Conservation (phyloP, 2,888 invertebrate genomes). For the Brenthis hecate region DNA sequence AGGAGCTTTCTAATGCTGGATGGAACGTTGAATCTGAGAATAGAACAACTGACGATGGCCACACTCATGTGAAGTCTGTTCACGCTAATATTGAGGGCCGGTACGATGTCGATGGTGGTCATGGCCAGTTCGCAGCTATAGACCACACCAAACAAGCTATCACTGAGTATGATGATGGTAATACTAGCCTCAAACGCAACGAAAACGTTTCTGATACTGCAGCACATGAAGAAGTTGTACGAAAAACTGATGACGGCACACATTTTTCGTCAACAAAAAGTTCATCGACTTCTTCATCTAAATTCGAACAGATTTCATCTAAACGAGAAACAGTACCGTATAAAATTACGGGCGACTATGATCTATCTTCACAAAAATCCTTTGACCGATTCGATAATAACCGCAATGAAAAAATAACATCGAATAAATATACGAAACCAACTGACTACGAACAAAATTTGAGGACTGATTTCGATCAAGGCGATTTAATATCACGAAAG, state of each 20-base stretch:
- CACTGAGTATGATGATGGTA: slow-evolving; percentile 72
- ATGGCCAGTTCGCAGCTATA: slow-evolving; percentile 84
- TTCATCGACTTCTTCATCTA: slow-evolving; percentile 64
- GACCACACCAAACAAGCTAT: slow-evolving; percentile 83
- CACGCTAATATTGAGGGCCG: slow-evolving; percentile 85
- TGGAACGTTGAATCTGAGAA: slow-evolving; percentile 86
- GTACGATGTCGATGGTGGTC: slow-evolving; percentile 85
- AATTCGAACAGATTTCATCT: slow-evolving; percentile 64
- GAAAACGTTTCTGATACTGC: slow-evolving; percentile 65
- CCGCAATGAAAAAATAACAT: slow-evolving; percentile 54
- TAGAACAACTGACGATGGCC: slow-evolving; percentile 84
- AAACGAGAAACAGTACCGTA: slow-evolving; percentile 67
- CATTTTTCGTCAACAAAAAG: slow-evolving; percentile 64
- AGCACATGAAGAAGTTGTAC: slow-evolving; percentile 66
- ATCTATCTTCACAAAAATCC: slow-evolving; percentile 48
- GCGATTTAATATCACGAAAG: slow-evolving; percentile 80
- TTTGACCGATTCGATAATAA: slow-evolving; percentile 50
- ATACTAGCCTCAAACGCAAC: slow-evolving; percentile 66
- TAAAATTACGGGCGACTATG: slow-evolving; percentile 55
- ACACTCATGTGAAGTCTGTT: slow-evolving; percentile 82
- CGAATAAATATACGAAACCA: slow-evolving; percentile 49
- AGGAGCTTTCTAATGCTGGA: slow-evolving; percentile 80
- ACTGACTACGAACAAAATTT: slow-evolving; percentile 53
- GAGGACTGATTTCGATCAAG: slow-evolving; percentile 55
- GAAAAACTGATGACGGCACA: slow-evolving; percentile 69